Evolutionary conservation across 2,888 invertebrate species (phyloP), one percentile per base, ranked within the genome.

Genomic region (Torymus aiolomorphi): DNA sequence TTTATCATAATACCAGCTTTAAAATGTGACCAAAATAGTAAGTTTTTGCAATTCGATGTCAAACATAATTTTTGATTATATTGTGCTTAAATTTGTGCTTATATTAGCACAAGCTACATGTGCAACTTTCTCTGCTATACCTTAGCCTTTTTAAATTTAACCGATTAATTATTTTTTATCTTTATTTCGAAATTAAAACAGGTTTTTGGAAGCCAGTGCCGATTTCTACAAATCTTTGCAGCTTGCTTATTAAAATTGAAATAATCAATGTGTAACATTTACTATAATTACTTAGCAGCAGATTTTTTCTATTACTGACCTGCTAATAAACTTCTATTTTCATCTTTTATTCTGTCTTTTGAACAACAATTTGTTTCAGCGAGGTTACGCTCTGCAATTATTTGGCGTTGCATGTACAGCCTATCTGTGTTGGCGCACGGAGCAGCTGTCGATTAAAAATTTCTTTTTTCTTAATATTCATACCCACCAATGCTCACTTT

Each of bases 351-450:
- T 67, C 83, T 82, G 85, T 82, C 75, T 83, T 86, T 82, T 83
- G 83, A 84, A 80, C 80, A 84, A 87, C 85, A 87, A 87, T 88
- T 89, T 87, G 82, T 89, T 90, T 88, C 89, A 89, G 89, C 88
- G 85, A 86, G 86, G 85, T 87, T 87, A 86, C 85, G 86, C 87
- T 82, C 78, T 87, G 87, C 89, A 87, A 88, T 88, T 88, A 86
- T 88, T 89, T 89, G 88, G 87, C 88, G 88, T 88, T 90, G 90
- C 90, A 90, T 90, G 90, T 87, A 84, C 83, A 86, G 86, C 85
- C 87, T 88, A 85, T 88, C 84, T 89, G 88, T 89, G 88, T 89
- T 88, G 87, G 87, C 88, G 85, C 89, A 88, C 88, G 90, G 90
- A 90, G 90, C 90, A 90, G 90, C 87, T 88, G 85, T 89, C 88